These are phyloP conservation scores for Strix aluco DNA, from an alignment of 2,113 vertebrate species.

Conservation along the genomic window DNA sequence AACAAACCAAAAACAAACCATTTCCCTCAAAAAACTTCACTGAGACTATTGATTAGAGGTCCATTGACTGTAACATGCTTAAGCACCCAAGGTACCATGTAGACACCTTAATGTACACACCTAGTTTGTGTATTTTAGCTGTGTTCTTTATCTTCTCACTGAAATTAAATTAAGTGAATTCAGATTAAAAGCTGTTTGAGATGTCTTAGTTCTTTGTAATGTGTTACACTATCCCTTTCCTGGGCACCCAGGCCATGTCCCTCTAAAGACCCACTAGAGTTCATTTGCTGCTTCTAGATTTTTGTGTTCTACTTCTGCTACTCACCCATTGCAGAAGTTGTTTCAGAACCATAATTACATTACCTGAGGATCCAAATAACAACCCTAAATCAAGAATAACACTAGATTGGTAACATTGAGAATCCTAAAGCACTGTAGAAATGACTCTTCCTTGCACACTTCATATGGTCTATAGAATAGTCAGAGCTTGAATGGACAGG, in stretches of 20 bases:
- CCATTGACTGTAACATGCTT: background rate
- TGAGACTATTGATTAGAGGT: background rate
- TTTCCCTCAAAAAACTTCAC: fast-evolving
- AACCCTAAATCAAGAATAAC: background rate
- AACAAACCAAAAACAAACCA: background rate
- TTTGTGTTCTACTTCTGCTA: background rate
- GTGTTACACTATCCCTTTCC: background rate
- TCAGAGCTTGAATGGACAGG: background rate
- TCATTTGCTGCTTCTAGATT: background rate
- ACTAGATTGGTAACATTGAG: background rate
- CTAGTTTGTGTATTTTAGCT: background rate
- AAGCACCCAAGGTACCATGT: fast-evolving
- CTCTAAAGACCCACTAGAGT: background rate
- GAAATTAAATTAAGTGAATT: background rate
- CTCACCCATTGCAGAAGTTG: background rate
- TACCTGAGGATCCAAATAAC: background rate
- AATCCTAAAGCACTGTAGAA: background rate
- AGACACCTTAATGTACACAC: background rate
- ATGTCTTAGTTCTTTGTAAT: background rate
- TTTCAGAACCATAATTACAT: background rate
- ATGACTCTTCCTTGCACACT: background rate
- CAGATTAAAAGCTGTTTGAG: background rate
- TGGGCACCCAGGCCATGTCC: fast-evolving
- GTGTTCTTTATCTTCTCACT: background rate
- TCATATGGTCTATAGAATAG: background rate